A percentile compares a stretch with the other conserved stretches of the same genome.
Evolutionary conservation across 2,888 invertebrate genomes (phyloP).

Genomic region (Eledona agricola): DNA sequence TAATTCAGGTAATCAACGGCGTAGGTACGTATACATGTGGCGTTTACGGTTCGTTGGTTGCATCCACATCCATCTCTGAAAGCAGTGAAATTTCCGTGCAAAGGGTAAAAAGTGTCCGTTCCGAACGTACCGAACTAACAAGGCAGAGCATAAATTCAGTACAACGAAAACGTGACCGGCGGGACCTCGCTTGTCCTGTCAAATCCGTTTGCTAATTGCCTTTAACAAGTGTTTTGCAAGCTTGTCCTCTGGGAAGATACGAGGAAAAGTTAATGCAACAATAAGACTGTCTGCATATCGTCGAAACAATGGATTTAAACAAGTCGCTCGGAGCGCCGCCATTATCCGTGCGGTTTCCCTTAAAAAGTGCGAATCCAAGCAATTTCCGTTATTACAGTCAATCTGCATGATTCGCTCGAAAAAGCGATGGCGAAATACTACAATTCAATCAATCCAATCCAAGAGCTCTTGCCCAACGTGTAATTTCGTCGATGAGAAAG

Average conservation of each 20-base stretch:
- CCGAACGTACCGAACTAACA: slow-evolving; percentile 24
- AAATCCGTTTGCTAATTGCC: slow-evolving; percentile 44
- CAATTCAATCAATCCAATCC: slow-evolving; percentile 24
- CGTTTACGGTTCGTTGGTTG: slow-evolving; percentile 26
- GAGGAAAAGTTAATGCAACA: slow-evolving; percentile 38
- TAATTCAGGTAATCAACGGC: slow-evolving; percentile 27
- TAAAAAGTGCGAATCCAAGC: slow-evolving; percentile 22
- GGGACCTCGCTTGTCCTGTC: slow-evolving; percentile 43
- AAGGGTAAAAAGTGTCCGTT: slow-evolving; percentile 14
- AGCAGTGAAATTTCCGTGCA: slow-evolving; percentile 5
- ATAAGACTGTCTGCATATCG: slow-evolving; percentile 37
- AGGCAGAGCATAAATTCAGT: slow-evolving; percentile 37
- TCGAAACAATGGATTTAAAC: slow-evolving; percentile 22
- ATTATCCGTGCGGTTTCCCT: slow-evolving; percentile 15
- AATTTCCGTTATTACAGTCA: slow-evolving; percentile 28
- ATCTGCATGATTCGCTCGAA: slow-evolving; percentile 22
- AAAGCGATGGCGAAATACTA: slow-evolving; percentile 30
- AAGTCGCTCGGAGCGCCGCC: slow-evolving; percentile 21
- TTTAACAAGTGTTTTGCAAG: slow-evolving; percentile 43
- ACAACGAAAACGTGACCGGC: slow-evolving; percentile 41
- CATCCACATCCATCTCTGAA: slow-evolving; percentile 15
- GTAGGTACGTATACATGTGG: slow-evolving; percentile 27
- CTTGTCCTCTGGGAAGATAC: slow-evolving; percentile 41
- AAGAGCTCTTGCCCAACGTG: slow-evolving; percentile 23
- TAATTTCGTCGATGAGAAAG: slow-evolving; percentile 33